A percentile compares a stretch with the other conserved stretches of the same genome.
These are phyloP conservation scores for Sebastiscus albofasciatus DNA, from an alignment of 2,797 vertebrate species.

Conservation along the genomic window DNA sequence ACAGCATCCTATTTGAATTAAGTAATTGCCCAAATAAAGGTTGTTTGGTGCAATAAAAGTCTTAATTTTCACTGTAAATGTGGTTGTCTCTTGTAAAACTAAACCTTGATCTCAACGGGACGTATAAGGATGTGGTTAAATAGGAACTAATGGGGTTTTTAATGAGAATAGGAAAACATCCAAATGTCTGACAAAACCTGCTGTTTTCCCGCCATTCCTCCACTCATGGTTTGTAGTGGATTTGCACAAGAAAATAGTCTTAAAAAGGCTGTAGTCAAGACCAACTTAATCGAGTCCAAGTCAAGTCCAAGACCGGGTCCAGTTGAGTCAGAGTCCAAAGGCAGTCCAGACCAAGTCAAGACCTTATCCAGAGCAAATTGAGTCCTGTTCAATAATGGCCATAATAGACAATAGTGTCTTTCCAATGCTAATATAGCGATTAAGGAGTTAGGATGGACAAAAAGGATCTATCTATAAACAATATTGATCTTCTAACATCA, in stretches of 20 bases:
- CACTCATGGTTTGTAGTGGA: not conserved
- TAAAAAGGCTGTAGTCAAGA: not conserved
- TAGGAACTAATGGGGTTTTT: conserved; percentile 19
- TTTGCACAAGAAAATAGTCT: not conserved
- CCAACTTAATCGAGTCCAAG: too few relatives aligned
- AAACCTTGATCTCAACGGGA: conserved; percentile 31
- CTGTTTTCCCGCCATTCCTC: conserved; percentile 6
- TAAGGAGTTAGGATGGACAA: too few relatives aligned
- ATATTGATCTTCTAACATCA: too few relatives aligned
- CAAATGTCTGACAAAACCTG: not conserved
- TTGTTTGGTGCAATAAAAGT: conserved; percentile 8
- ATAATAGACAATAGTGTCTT: too few relatives aligned
- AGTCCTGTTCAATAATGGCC: too few relatives aligned
- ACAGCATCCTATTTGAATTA: not conserved
- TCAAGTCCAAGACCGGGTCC: too few relatives aligned
- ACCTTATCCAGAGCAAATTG: too few relatives aligned
- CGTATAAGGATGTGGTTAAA: conserved; percentile 40
- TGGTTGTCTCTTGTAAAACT: conserved; percentile 22
- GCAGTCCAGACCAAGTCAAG: too few relatives aligned
- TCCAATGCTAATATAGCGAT: too few relatives aligned
- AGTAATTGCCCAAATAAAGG: conserved; percentile 30
- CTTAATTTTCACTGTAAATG: conserved; percentile 3
- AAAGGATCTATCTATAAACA: too few relatives aligned
- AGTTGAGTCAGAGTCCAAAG: too few relatives aligned
- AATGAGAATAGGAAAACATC: conserved; percentile 28